These are phyloP conservation scores for Periophthalmus modestus DNA, from an alignment of 2,113 vertebrate species.

Conservation along the genomic window DNA sequence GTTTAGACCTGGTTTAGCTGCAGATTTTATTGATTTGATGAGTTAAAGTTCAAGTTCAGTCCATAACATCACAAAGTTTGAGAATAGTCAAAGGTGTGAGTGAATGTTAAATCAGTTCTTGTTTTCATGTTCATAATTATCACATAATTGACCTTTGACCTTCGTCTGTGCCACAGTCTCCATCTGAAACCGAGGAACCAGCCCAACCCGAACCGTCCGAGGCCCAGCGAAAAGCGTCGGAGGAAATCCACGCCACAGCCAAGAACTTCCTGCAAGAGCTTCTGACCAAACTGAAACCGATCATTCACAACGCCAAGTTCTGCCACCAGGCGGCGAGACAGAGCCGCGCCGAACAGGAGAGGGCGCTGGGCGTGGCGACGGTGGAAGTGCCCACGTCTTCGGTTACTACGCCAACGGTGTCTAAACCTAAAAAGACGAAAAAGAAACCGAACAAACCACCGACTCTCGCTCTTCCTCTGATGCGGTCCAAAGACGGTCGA, in stretches of 20 bases:
- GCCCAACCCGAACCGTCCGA: background rate
- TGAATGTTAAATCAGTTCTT: too few relatives aligned
- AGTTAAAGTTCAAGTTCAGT: too few relatives aligned
- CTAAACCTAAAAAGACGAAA: background rate
- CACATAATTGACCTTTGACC: accelerated
- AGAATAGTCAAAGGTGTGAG: too few relatives aligned
- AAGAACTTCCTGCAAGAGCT: background rate
- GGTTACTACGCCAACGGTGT: background rate
- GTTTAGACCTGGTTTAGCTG: too few relatives aligned
- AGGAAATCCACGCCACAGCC: background rate
- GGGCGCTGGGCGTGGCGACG: too few relatives aligned
- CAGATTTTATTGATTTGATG: too few relatives aligned
- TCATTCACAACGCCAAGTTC: background rate
- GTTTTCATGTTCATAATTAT: too few relatives aligned
- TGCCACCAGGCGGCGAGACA: background rate
- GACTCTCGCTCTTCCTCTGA: conserved; percentile 40
- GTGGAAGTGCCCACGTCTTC: background rate
- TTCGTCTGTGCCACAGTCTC: background rate
- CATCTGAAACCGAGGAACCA: background rate
- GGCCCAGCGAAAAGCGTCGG: background rate
- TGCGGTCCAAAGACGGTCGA: conserved; percentile 62
- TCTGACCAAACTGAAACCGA: background rate
- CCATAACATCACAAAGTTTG: too few relatives aligned
- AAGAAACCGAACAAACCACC: accelerated
- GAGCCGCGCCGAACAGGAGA: background rate